Evolutionary conservation across 92 coral and sea anemone species (phyloP), one percentile per base, ranked within the genome.

Genomic region (Epizoanthus fatuus): DNA sequence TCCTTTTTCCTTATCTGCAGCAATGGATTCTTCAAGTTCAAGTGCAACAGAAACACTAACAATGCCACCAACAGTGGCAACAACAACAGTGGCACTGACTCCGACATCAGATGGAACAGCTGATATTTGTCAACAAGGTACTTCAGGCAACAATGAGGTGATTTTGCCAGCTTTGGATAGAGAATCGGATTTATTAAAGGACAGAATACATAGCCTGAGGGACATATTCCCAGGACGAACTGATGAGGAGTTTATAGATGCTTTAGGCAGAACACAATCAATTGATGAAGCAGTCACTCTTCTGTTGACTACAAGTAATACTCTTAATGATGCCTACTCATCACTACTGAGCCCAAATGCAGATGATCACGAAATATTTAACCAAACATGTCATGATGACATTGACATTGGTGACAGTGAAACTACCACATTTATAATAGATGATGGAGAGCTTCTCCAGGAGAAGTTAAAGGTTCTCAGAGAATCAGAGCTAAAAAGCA

Each of bases 201-300:
- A 29, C 35, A 29, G 35, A 29, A 29, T 29, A 29, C 35, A 29
- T 29, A 29, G 29, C 51, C 64, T 78, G 83, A 77, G 69, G 52
- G 83, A 78, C 40, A 58, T 78, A n/a, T 58, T 78, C 56, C 72
- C 83, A 13, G 16, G 49, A 25, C 57, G 51, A 60, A 57, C 67
- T 54, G 83, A 78, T 25, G 52, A 42, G 25, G 83, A 78, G 44
- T 59, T 78, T 38, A 58, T 42, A 44, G 20, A 19, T 69, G 75
- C 75, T 40, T 54, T 69, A 42, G 83, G 55, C 57, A n/a, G 66
- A 2, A 78, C 68, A 38, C 32, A 35, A 10, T 78, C 83, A 1
- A 69, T 77, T 7, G 83, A 77, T 38, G 83, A 77, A 53, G 47
- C 83, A 53, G 67, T 77, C 32, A 77, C 29, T 77, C 16, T 77